Base-by-base conservation (phyloP, 64 coral and sea anemone species). In the Montipora sp. region DNA sequence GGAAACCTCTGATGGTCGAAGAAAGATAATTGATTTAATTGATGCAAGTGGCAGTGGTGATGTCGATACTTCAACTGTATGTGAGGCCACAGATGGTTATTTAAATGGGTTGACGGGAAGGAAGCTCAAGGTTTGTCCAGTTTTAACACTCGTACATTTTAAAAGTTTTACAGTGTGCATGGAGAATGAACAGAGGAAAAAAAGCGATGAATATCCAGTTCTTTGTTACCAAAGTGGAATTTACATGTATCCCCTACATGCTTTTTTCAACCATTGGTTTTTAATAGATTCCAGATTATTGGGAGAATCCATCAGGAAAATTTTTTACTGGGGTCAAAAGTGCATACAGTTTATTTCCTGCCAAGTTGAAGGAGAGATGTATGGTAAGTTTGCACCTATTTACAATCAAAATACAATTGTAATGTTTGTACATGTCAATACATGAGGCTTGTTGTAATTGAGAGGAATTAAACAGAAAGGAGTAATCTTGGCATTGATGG, bases 11-110 rank as follows among this genome's bases (percentile, higher is more conserved):
- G 94, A 98, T 96, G 97, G 97, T 15, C 89, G 75, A 15, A 84
- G 97, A 5, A 98, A 98, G 70, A 92, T 98, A 75, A 78, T 98
- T 83, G 97, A 98, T 94, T n/a, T 98, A 53, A 98, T 98, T 96
- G 97, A 98, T 91, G 87, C 94, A 10, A 89, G 94, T 76, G 97
- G 97, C 5, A 98, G 97, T 90, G 97, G 97, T 76, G 97, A 98
- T 94, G 97, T 98, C 0, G 97, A 98, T 66, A 98, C 97, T 1
- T 98, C 97, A 59, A 96, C 92, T 46, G 92, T 98, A 27, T 79
- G 73, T 77, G 88, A 95, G 74, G 36, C 78, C 8, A 46, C 67
- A 11, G 94, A 98, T 92, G 94, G 92, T 5, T 85, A 27, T 45
- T 75, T 99, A 47, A 84, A 51, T 59, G 98, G 98, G 5, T 68